A percentile compares a stretch with the other conserved stretches of the same genome.
Conservation (phyloP, 2,888 invertebrate genomes). For the Scelioninae gen. 1 region DNA sequence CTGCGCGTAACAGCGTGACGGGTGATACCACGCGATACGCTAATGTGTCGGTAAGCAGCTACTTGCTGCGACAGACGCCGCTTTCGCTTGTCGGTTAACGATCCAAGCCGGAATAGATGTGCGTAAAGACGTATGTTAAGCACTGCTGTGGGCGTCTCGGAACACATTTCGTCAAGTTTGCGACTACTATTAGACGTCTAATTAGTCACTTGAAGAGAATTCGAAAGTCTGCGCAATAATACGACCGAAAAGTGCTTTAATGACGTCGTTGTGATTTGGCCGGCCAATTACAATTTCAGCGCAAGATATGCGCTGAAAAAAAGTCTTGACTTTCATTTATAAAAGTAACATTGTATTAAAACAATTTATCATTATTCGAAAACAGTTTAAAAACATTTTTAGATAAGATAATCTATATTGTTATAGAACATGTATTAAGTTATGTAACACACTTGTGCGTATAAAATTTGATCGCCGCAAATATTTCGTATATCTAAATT, state of each 20-base stretch:
- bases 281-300: too few relatives aligned
- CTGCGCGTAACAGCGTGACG: conserved; percentile 58
- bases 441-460: not conserved
- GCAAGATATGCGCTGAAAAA: too few relatives aligned
- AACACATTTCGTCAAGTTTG: conserved; percentile 58
- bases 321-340: conserved; percentile 7
- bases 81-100: conserved; percentile 65
- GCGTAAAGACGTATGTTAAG: conserved; percentile 63
- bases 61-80: conserved; percentile 64
- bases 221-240: conserved; percentile 19
- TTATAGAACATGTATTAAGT: not conserved
- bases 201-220: conserved; percentile 50
- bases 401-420: not conserved
- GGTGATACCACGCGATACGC: conserved; percentile 68
- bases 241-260: conserved; percentile 17
- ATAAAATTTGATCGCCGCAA: not conserved
- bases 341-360: not conserved
- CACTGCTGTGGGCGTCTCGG: conserved; percentile 45
- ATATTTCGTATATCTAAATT: not conserved
- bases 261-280: conserved; percentile 24
- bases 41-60: conserved; percentile 74
- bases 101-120: conserved; percentile 55
- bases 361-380: not conserved
- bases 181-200: conserved; percentile 56
- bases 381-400: not conserved